Evolutionary conservation across 2,113 vertebrate genomes (phyloP).

Genomic region (pig (Sus scrofa)): DNA sequence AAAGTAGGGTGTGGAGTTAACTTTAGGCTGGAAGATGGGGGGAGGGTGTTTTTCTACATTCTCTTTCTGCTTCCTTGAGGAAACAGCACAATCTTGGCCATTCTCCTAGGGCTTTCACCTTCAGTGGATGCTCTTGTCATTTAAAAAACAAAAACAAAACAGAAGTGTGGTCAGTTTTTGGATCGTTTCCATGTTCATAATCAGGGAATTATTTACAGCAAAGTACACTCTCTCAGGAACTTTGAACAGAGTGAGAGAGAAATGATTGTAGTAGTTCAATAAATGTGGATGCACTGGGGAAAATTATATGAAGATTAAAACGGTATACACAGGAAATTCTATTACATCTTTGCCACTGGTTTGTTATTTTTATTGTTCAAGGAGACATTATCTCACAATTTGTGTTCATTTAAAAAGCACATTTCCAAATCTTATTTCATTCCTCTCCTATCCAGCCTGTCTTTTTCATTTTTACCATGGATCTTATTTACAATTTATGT

Average conservation of each 20-base stretch:
- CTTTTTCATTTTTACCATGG: conserved; percentile 75
- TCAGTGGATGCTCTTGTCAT: background rate
- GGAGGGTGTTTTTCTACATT: background rate
- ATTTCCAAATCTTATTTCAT: conserved; percentile 79
- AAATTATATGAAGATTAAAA: conserved; percentile 79
- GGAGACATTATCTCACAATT: conserved; percentile 84
- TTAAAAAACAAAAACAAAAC: background rate
- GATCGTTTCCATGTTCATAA: conserved; percentile 66
- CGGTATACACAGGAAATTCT: conserved; percentile 75
- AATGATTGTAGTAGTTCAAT: conserved; percentile 55
- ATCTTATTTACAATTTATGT: conserved; percentile 79
- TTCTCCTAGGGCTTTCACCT: background rate
- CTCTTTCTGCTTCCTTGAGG: background rate
- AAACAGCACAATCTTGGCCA: background rate
- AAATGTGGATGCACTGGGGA: conserved; percentile 55
- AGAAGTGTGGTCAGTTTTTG: conserved; percentile 63
- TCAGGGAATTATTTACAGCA: conserved; percentile 72
- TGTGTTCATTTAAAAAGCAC: conserved; percentile 80
- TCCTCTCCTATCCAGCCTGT: conserved; percentile 62
- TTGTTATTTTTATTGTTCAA: conserved; percentile 83
- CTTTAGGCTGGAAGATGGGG: background rate
- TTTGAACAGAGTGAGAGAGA: conserved; percentile 68
- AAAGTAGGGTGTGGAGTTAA: background rate
- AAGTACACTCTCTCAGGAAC: conserved; percentile 51
- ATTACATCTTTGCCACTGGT: conserved; percentile 80